phyloP scores from a whole-genome alignment of 2,888 invertebrate species.

The Coleophora flavipennella region DNA sequence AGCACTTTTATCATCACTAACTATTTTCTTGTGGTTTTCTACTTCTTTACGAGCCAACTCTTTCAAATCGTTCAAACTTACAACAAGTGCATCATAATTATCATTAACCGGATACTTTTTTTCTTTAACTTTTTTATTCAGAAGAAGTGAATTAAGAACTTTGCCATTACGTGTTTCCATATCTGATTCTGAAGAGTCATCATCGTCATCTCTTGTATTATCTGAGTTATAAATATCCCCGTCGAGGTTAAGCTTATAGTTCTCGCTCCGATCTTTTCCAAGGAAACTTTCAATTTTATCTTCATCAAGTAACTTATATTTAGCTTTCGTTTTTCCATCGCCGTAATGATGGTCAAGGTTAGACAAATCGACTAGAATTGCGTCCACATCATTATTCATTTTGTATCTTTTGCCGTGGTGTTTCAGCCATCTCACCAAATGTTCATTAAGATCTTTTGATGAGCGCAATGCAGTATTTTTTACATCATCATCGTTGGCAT shows the following conservation, averaged over 20 bases:
- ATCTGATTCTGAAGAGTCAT: too few relatives aligned
- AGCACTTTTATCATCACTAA: background rate
- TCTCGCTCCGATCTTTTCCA: background rate
- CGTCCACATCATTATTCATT: constrained; percentile 28
- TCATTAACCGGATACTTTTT: background rate
- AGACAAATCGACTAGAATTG: constrained; percentile 26
- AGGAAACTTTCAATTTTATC: background rate
- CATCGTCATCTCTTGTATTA: too few relatives aligned
- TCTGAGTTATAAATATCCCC: background rate
- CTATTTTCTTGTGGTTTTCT: background rate
- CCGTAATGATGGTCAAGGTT: constrained; percentile 6
- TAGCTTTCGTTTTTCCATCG: background rate
- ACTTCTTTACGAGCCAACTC: background rate
- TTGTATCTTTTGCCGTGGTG: constrained; percentile 18
- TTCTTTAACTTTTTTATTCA: background rate
- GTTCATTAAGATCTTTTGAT: background rate
- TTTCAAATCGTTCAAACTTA: background rate
- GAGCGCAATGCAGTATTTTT: background rate
- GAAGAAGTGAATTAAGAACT: background rate
- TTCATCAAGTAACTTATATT: background rate
- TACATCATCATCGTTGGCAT: constrained; percentile 3
- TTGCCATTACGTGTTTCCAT: too few relatives aligned
- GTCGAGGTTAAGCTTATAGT: background rate
- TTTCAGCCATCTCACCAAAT: background rate
- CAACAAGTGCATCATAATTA: background rate